phyloP scores from a whole-genome alignment of 2,888 invertebrate genomes.

The Hybos culiciformis region DNA sequence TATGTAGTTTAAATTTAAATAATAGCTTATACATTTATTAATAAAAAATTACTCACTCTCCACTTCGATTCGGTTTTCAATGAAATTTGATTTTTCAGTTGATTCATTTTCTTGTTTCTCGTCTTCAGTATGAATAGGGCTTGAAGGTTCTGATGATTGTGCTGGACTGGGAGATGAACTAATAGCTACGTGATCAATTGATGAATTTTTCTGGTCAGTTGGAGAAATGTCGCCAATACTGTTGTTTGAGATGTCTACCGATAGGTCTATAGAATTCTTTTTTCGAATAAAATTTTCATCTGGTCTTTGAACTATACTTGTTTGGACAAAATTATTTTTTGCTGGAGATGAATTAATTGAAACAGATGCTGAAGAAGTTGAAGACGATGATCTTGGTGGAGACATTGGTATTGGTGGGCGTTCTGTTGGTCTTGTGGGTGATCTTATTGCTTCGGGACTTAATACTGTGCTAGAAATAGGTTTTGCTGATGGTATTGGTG shows the following conservation, averaged over 20 bases:
- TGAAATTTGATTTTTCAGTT: constrained; percentile 42
- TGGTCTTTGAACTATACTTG: constrained; percentile 9
- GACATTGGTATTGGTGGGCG: constrained; percentile 20
- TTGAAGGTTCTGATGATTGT: constrained; percentile 35
- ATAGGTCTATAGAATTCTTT: constrained; percentile 31
- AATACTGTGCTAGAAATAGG: constrained; percentile 26
- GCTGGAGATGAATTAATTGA: constrained; percentile 18
- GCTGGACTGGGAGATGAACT: constrained; percentile 31
- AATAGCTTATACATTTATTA: background rate
- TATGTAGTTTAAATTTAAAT: background rate
- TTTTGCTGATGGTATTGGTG: constrained; percentile 32
- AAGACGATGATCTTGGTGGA: constrained; percentile 8
- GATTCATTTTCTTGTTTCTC: constrained; percentile 44
- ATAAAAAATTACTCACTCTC: constrained; percentile 27
- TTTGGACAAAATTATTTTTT: constrained; percentile 10
- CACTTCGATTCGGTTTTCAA: constrained; percentile 25
- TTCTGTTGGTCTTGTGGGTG: constrained; percentile 28
- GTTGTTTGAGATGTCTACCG: constrained; percentile 23
- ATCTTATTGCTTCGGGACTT: constrained; percentile 28
- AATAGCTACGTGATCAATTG: constrained; percentile 23
- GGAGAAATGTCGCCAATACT: constrained; percentile 14
- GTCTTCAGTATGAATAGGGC: constrained; percentile 36
- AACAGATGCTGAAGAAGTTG: constrained; percentile 8
- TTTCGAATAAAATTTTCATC: constrained; percentile 25
- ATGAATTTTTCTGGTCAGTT: constrained; percentile 24